phyloP scores from a whole-genome alignment of 2,113 vertebrate species.

The Hemibagrus wyckioides region DNA sequence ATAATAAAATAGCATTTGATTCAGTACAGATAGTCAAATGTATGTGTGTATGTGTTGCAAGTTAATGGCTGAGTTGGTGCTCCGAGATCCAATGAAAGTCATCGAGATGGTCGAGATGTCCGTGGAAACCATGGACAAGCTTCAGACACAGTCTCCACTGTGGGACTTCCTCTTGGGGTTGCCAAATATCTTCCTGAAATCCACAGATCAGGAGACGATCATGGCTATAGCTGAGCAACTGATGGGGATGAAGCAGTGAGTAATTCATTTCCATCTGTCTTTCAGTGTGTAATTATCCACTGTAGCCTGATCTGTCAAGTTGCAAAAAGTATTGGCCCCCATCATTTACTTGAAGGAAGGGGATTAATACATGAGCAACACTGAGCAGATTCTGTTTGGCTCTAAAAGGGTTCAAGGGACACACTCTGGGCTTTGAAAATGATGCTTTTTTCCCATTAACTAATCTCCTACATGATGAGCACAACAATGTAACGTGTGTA shows the following conservation, averaged over 20 bases:
- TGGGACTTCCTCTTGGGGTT: slow-evolving; percentile 69
- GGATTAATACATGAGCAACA: neutral
- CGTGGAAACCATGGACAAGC: slow-evolving; percentile 55
- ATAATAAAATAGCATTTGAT: neutral
- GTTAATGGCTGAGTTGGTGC: slow-evolving; percentile 62
- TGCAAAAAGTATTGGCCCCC: neutral
- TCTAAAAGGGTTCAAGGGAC: neutral
- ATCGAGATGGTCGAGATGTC: slow-evolving; percentile 24
- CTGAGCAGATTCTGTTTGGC: neutral
- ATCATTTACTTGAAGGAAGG: neutral
- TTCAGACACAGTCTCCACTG: slow-evolving; percentile 66
- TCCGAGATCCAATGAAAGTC: slow-evolving; percentile 55
- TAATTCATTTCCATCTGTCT: neutral
- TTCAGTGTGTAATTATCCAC: neutral
- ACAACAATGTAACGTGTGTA: neutral
- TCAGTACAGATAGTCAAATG: neutral
- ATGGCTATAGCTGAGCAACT: slow-evolving; percentile 39
- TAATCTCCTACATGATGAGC: neutral
- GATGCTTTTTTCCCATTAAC: no score
- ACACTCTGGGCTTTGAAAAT: neutral
- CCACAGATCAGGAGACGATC: slow-evolving; percentile 49
- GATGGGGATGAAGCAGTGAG: slow-evolving; percentile 64
- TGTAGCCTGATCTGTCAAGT: neutral
- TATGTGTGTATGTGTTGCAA: slow-evolving; percentile 34
- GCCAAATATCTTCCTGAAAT: slow-evolving; percentile 58